Percentiles rank a stretch among this genome's conserved stretches.
These are phyloP conservation scores for Chromis chromis DNA, from an alignment of 2,797 vertebrate species.

Conservation along the genomic window DNA sequence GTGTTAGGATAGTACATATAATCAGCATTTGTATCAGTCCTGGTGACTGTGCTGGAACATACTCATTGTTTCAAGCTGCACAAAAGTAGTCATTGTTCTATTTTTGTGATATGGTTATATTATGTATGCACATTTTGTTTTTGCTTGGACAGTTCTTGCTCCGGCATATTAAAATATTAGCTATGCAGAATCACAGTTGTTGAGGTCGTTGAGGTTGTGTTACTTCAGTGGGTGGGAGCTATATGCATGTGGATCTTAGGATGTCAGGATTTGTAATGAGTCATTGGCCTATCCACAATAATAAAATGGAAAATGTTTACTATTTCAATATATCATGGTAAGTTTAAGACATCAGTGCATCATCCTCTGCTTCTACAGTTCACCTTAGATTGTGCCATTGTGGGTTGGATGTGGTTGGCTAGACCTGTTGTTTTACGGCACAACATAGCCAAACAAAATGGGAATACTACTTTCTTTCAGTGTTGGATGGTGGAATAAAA, in stretches of 20 bases:
- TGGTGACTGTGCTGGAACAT: not conserved
- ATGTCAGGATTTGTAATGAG: not conserved
- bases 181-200: not conserved
- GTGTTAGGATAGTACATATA: not conserved
- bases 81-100: slow-evolving; percentile 1
- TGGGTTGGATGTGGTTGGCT: no score
- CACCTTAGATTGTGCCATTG: no score
- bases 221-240: not conserved
- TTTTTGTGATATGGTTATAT: not conserved
- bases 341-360: no score
- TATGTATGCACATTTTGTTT: slow-evolving; percentile 8
- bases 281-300: no score
- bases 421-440: no score
- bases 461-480: no score
- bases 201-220: not conserved
- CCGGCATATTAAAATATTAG: not conserved
- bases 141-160: not conserved
- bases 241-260: no score
- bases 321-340: no score
- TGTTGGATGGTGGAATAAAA: not conserved
- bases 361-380: no score
- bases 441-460: not conserved
- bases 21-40: not conserved
- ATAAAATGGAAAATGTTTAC: no score
- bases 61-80: not conserved